Percentiles rank a stretch among this genome's conserved stretches.
These are phyloP conservation scores for Platerodrilus igneus DNA, from an alignment of 2,888 invertebrate species.

Conservation along the genomic window DNA sequence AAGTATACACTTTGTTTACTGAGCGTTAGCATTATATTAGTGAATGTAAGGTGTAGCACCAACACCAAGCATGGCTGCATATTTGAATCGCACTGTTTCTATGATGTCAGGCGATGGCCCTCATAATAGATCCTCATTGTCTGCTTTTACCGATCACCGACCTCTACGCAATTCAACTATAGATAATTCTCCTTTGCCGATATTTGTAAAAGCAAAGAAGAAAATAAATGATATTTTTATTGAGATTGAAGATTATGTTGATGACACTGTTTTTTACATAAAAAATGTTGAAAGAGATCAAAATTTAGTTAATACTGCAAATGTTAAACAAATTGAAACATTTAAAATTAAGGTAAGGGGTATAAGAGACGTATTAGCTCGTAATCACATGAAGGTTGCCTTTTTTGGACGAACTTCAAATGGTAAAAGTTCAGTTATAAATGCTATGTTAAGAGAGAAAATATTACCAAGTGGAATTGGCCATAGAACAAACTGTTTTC, in stretches of 20 bases:
- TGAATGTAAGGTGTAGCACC: too few relatives aligned
- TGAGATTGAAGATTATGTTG: slow-evolving; percentile 90
- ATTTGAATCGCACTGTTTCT: slow-evolving; percentile 84
- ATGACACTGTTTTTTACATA: slow-evolving; percentile 81
- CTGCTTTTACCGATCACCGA: slow-evolving; percentile 51
- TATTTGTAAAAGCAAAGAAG: slow-evolving; percentile 97
- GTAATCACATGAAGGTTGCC: slow-evolving; percentile 97
- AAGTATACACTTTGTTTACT: too few relatives aligned
- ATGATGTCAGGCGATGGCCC: slow-evolving; percentile 80
- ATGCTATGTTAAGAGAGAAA: slow-evolving; percentile 98
- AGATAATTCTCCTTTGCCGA: slow-evolving; percentile 87
- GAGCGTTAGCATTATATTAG: too few relatives aligned
- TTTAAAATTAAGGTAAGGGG: slow-evolving; percentile 85
- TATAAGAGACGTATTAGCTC: slow-evolving; percentile 87
- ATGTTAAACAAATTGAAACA: slow-evolving; percentile 69
- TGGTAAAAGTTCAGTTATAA: slow-evolving; percentile 98
- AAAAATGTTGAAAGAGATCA: slow-evolving; percentile 64
- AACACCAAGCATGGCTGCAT: slow-evolving; percentile 74
- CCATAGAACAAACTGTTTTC: slow-evolving; percentile 98
- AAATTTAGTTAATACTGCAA: slow-evolving; percentile 66
- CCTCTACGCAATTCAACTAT: slow-evolving; percentile 51
- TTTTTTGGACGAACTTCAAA: slow-evolving; percentile 85
- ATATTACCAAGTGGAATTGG: slow-evolving; percentile 98
- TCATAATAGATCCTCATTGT: slow-evolving; percentile 53
- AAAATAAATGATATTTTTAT: slow-evolving; percentile 96